Conservation (phyloP, 2,113 vertebrate species). For the Psophia crepitans region DNA sequence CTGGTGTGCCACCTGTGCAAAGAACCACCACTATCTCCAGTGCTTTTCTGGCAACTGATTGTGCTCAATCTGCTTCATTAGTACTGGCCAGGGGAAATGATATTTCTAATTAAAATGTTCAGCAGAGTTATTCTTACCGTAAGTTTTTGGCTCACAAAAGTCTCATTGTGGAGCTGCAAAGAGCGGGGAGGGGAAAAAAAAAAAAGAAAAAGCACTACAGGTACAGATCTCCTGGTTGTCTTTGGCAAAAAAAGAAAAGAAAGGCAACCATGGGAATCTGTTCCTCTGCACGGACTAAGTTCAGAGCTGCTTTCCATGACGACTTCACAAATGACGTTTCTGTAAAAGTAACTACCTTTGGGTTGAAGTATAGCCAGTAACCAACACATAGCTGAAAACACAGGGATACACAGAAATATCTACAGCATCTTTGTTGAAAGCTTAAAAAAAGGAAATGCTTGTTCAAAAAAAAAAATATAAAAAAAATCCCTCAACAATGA, state of each 20-base stretch:
- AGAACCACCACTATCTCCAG: neutral
- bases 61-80: neutral
- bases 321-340: neutral
- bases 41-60: neutral
- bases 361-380: neutral
- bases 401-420: neutral
- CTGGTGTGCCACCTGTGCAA: neutral
- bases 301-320: neutral
- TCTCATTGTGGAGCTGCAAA: neutral
- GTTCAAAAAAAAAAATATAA: neutral
- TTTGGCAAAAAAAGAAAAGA: neutral
- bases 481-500: neutral
- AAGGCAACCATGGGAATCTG: neutral
- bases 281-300: neutral
- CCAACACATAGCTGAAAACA: neutral
- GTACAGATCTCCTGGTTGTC: neutral
- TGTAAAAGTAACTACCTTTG: neutral
- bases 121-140: neutral
- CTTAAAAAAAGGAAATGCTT: neutral
- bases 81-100: neutral
- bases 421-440: neutral
- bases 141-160: neutral
- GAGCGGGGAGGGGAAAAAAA: rapidly evolving
- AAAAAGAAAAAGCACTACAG: neutral
- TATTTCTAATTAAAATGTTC: neutral